Base-by-base conservation (phyloP, 2,113 vertebrate genomes). In the Forbesichthys agassizii region DNA sequence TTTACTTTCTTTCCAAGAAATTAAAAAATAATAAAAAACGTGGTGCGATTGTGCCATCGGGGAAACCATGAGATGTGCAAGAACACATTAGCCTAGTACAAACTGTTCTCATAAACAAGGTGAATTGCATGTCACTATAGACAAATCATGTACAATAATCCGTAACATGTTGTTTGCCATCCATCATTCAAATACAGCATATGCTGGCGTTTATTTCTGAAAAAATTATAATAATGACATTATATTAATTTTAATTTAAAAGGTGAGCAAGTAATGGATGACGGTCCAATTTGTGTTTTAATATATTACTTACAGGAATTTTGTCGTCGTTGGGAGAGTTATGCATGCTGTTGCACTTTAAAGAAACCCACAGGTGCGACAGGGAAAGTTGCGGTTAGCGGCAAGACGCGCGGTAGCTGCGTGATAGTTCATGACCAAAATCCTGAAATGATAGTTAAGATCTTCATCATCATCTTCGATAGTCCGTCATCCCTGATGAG, bases 291-390 rank as follows among this genome's bases (percentile, higher is more conserved):
- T 0, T 42, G 73, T 74, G 36, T 27, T 27, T 27, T 27, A 27
- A 27, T 27, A 27, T 27, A 7, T 8, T 42, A 90, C 92, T 93
- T 53, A 94, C 93, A 0, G 90, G 91, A 64, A 87, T 81, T 87
- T 91, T 93, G 85, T 89, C 93, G 85, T 94, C 94, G 73, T 79
- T 88, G 81, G 88, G 88, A 12, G 87, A 78, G 59, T 94, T 92
- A 91, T 94, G 94, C 79, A 94, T 94, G 68, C 71, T 88, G 73
- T 84, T 78, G 77, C 74, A 79, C 89, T 91, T 87, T 56, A 87
- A 56, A 73, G 18, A 75, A 73, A 79, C 74, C 74, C 51, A 70
- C 42, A 82, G 59, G 48, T 75, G 46, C 11, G 57, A 55, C 48
- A 64, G 71, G 71, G 60, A 83, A 88, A 89, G 78, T 81, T 85